Evolutionary conservation across 2,113 vertebrate species (phyloP).

Genomic region (Osmerus mordax): DNA sequence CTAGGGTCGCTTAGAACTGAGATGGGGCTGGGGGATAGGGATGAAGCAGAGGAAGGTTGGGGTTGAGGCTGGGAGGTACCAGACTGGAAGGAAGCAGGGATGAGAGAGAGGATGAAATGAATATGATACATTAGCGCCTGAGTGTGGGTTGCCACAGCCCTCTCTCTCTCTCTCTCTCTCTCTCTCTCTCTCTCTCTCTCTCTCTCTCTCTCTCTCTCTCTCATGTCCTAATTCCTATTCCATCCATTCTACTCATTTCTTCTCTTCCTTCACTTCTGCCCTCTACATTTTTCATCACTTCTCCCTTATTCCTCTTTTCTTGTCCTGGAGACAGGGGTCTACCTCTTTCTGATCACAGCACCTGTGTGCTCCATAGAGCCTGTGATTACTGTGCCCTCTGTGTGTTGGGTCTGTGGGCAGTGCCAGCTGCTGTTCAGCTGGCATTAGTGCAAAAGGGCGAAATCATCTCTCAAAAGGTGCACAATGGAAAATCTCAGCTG

Average conservation of each 20-base stretch:
- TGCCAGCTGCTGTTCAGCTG: constrained; percentile 8
- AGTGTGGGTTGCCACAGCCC: constrained; percentile 5
- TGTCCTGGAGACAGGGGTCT: background rate
- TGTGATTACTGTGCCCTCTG: no score
- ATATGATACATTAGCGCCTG: constrained; percentile 21
- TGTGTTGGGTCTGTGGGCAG: background rate
- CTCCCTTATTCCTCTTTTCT: background rate
- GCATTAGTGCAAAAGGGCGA: constrained; percentile 7
- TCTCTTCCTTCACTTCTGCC: background rate
- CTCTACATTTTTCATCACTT: background rate
- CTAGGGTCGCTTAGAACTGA: background rate
- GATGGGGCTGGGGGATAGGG: background rate
- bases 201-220: constrained; percentile 8
- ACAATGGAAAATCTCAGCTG: background rate
- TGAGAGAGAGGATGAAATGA: constrained; percentile 15
- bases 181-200: constrained; percentile 6
- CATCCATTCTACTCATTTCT: background rate
- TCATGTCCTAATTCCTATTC: background rate
- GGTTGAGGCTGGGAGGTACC: constrained; percentile 3
- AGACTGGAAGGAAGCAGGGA: constrained; percentile 2
- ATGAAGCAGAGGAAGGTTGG: background rate
- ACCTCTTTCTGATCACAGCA: constrained; percentile 7
- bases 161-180: constrained; percentile 4
- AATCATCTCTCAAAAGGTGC: constrained; percentile 1
- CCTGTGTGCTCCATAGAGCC: constrained; percentile 7